phyloP scores from a whole-genome alignment of 2,797 vertebrate genomes.

The Acanthopagrus latus region DNA sequence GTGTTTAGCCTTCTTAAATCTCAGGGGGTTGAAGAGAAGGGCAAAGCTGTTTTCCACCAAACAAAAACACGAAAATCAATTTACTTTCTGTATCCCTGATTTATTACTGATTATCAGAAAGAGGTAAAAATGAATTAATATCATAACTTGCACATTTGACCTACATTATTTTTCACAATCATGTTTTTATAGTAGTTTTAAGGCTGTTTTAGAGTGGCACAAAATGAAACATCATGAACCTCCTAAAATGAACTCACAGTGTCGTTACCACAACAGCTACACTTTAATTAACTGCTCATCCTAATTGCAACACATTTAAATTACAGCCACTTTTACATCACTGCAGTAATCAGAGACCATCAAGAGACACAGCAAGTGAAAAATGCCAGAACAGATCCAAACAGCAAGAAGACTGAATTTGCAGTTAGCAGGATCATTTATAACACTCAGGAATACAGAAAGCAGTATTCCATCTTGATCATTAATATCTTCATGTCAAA shows the following conservation, averaged over 20 bases:
- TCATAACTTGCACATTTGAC: not conserved
- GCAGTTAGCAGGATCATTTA: not conserved
- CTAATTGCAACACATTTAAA: conserved; percentile 29
- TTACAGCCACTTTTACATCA: conserved; percentile 27
- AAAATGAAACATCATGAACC: conserved; percentile 7
- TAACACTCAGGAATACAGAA: not conserved
- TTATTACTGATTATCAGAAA: not conserved
- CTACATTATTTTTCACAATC: not conserved
- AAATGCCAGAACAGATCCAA: not conserved
- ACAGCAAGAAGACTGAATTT: not conserved
- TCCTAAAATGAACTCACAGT: conserved; percentile 12
- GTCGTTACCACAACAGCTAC: conserved; percentile 2
- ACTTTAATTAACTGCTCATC: conserved; percentile 28
- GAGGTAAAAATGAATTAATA: not conserved
- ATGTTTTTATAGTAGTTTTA: not conserved
- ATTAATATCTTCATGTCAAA: not conserved
- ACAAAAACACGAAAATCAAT: not conserved
- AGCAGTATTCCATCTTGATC: not conserved
- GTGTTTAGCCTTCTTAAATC: not conserved
- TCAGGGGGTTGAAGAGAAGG: not conserved
- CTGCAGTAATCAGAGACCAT: conserved; percentile 28
- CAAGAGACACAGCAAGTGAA: not conserved
- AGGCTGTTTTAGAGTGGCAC: not conserved
- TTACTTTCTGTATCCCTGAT: not conserved
- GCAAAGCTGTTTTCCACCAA: not conserved